Conservation (phyloP, 37 sponge, comb jelly and placozoan genomes). For the Lycopodina hypogea region DNA sequence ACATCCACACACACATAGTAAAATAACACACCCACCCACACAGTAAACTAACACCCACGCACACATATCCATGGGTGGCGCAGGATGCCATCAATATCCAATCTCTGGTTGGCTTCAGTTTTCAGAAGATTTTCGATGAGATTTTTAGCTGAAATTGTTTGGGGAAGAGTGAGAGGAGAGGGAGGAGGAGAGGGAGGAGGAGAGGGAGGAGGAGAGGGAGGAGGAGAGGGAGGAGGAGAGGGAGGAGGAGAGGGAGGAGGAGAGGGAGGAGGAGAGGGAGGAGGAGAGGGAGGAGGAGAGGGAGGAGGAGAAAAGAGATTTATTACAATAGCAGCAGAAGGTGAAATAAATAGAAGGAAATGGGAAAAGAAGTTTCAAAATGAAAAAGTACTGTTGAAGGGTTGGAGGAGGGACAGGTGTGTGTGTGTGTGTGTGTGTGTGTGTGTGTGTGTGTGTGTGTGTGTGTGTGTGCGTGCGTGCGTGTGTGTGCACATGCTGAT, state of each 20-base stretch:
- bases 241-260: neutral
- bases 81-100: slow-evolving; percentile 74
- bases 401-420: slow-evolving; percentile 13
- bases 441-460: too few species aligned
- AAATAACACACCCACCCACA: too few species aligned
- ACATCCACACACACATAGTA: too few species aligned
- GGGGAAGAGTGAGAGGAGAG: neutral
- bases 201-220: neutral
- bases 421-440: slow-evolving; percentile 51
- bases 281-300: neutral
- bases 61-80: slow-evolving; percentile 84
- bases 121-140: slow-evolving; percentile 73
- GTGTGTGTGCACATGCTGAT: too few species aligned
- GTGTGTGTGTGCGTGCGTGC: too few species aligned
- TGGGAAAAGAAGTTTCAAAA: too few species aligned
- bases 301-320: neutral
- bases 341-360: too few species aligned
- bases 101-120: slow-evolving; percentile 65
- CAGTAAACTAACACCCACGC: slow-evolving; percentile 6
- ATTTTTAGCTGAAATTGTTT: slow-evolving; percentile 64
- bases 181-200: neutral
- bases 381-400: slow-evolving; percentile 82
- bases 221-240: neutral
- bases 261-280: neutral
- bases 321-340: too few species aligned